Percentiles rank a stretch among this genome's conserved stretches.
phyloP scores from a whole-genome alignment of 2,113 vertebrate species.

The Etia nguti region DNA sequence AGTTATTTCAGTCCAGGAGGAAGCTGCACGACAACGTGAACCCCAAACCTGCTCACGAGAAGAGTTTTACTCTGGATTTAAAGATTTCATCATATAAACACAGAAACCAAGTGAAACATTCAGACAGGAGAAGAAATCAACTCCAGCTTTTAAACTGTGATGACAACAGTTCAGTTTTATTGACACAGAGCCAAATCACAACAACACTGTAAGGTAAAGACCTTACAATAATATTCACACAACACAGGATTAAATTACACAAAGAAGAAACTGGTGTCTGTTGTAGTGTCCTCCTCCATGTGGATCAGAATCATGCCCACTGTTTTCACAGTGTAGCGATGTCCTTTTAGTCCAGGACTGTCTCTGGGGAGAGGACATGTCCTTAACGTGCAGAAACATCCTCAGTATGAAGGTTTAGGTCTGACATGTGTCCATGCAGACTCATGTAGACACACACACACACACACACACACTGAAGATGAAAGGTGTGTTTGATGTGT shows the following conservation, averaged over 20 bases:
- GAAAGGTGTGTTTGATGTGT: conserved; percentile 12
- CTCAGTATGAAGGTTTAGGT: background rate
- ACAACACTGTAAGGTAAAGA: background rate
- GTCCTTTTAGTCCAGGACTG: background rate
- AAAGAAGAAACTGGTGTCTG: background rate
- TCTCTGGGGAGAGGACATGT: background rate
- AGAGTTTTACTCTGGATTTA: background rate
- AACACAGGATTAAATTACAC: background rate
- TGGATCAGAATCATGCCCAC: background rate
- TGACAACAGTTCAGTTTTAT: background rate
- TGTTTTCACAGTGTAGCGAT: accelerated
- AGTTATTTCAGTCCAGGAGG: conserved; percentile 32
- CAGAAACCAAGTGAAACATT: background rate
- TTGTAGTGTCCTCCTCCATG: background rate
- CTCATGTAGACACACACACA: background rate
- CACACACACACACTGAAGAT: background rate
- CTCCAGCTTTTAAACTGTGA: background rate
- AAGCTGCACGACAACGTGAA: background rate
- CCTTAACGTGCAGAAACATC: background rate
- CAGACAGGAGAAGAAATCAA: background rate
- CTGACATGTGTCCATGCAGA: background rate
- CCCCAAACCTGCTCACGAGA: background rate
- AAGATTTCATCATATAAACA: background rate
- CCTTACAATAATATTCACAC: background rate
- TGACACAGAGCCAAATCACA: background rate